Evolutionary conservation across 2,113 vertebrate genomes (phyloP), one percentile per base, ranked within the genome.

Genomic region (Stigmatopora nigra): DNA sequence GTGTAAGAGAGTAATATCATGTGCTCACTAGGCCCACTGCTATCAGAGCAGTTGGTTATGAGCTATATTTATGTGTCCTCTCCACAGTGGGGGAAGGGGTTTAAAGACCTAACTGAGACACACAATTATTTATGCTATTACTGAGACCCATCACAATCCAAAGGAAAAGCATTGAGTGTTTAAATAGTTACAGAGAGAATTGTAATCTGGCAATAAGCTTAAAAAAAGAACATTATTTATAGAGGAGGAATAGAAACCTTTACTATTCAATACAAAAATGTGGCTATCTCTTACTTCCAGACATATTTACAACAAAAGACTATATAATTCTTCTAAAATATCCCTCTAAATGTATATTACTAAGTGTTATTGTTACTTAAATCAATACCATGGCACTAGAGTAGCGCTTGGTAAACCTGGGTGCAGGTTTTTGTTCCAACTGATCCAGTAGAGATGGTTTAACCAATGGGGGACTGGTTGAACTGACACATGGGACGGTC

Each of bases 81-180:
- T 83, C 77, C 57, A 5, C 63, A 65, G 20, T 65, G 51, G 57
- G 76, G 75, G 83, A 78, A 81, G 70, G 77, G 74, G 69, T 44
- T 83, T 80, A 78, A 85, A 80, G 68, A 75, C 69, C 76, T 79
- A 58, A 68, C 64, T 67, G 62, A 13, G 77, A 64, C 71, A 86
- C 82, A 6, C 81, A 71, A 63, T 45, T 73, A 68, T 81, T 84
- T 70, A 71, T 70, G 64, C 61, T 66, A 68, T 75, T 59, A 51
- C 31, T 71, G 60, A 14, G 63, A 65, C 12, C 47, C 60, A 64
- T n/a, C 14, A 2, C 45, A 2, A 44, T 48, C 20, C 20, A 1
- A 19, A 55, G 52, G n/a, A 36, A 22, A 68, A 63, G 47, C 51
- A 56, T 78, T 49, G 57, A 59, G 45, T 62, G 36, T 53, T 63